Base-by-base conservation (phyloP, 2,888 invertebrate genomes). In the Minunthozetes semirufus region DNA sequence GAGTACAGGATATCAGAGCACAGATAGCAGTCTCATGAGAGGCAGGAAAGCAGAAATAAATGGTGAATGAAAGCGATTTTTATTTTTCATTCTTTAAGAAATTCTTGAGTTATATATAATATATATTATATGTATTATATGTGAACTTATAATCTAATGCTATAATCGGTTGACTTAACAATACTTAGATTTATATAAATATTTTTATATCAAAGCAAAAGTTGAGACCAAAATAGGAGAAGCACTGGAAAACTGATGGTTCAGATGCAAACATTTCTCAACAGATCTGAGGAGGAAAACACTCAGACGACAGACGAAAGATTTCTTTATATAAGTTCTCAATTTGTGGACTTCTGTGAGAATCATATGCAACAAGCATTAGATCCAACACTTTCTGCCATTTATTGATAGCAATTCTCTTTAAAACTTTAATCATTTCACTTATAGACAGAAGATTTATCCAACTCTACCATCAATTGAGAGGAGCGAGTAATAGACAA, bases 171-270 rank as follows among this genome's bases (percentile, higher is more conserved):
- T 68, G 68, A 42, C 11, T 68, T 68, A 68, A 68, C 68, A 42
- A 19, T 68, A 38, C 68, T 42, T 68, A 68, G 38, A 68, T 68
- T 68, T 68, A 68, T 68, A 68, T 68, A 68, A 68, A 68, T 68
- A 68, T 68, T 68, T 56, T 68, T 68, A 38, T 42, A 42, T 68
- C 17, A 42, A 42, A 68, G 38, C 29, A 38, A 42, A 42, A 42
- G 38, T 19, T 17, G 33, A 17, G 33, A n/a, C 63, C 63, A 63
- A 63, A 63, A 63, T 63, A 17, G 22, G 63, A 63, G 33, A 63
- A 19, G n/a, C n/a, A 15, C 2, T n/a, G 22, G 22, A 68, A 63
- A 42, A 68, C 42, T 42, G 68, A 42, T 33, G 68, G 68, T 46
- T 42, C 4, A 19, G 19, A 68, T 42, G 42, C 42, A 42, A 9